A percentile compares a stretch with the other conserved stretches of the same genome.
phyloP scores from a whole-genome alignment of 2,888 invertebrate species.

The Harpalus rufipes region DNA sequence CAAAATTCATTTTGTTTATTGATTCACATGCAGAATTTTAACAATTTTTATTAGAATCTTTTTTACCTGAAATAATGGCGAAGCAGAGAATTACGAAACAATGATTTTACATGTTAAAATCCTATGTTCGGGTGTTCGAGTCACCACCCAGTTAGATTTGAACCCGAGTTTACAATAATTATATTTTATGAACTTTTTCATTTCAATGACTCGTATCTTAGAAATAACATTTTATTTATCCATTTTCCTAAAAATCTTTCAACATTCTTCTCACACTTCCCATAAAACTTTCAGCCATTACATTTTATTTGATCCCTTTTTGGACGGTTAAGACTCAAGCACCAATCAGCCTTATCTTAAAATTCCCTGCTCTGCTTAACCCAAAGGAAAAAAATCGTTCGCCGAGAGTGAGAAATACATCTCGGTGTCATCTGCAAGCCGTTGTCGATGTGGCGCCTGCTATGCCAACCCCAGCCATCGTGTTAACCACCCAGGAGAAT shows the following conservation, averaged over 20 bases:
- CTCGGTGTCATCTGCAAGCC: slow-evolving; percentile 42
- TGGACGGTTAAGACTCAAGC: neutral
- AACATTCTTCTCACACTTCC: neutral
- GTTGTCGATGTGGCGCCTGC: neutral
- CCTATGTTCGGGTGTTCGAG: no score
- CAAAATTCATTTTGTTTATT: no score
- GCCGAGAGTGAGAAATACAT: slow-evolving; percentile 31
- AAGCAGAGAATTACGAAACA: no score
- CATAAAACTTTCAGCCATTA: neutral
- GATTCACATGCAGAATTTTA: no score
- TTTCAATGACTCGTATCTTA: no score
- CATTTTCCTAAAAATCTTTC: neutral
- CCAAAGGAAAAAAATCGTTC: neutral
- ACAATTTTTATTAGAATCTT: no score
- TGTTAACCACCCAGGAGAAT: slow-evolving; percentile 26
- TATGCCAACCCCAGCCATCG: neutral
- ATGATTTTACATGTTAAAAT: no score
- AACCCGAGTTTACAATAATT: no score
- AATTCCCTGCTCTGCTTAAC: slow-evolving; percentile 3
- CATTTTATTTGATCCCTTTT: slow-evolving; percentile 16
- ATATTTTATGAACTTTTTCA: no score
- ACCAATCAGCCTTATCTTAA: slow-evolving; percentile 45
- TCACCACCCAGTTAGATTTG: no score
- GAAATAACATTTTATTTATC: neutral
- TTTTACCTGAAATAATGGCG: no score